These are phyloP conservation scores for Microtus ochrogaster DNA, from an alignment of 2,113 vertebrate species.

Conservation along the genomic window DNA sequence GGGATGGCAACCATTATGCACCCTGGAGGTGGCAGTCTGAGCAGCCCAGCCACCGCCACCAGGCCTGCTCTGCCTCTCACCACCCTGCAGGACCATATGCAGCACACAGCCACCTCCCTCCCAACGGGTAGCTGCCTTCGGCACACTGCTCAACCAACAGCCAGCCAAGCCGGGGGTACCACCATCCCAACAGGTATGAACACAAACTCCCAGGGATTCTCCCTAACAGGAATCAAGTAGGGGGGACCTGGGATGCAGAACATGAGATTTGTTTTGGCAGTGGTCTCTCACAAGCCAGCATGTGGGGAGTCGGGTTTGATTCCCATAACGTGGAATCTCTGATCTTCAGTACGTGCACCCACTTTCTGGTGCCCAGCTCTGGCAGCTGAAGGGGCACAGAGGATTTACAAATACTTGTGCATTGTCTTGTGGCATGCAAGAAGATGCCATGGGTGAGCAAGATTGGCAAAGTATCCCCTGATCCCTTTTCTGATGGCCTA, in stretches of 20 bases:
- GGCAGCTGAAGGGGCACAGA: slow-evolving; percentile 77
- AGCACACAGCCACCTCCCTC: slow-evolving; percentile 88
- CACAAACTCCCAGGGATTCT: rapidly evolving
- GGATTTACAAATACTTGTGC: slow-evolving; percentile 82
- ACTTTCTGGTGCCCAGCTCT: slow-evolving; percentile 77
- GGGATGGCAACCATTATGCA: slow-evolving; percentile 86
- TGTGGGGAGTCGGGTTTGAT: slow-evolving; percentile 52
- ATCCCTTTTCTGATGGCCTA: background rate
- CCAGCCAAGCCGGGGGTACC: slow-evolving; percentile 88
- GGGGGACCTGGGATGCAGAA: background rate
- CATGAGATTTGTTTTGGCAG: background rate
- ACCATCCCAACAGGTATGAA: slow-evolving; percentile 92
- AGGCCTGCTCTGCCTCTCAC: slow-evolving; percentile 88
- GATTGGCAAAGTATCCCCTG: background rate
- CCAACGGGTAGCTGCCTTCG: slow-evolving; percentile 92
- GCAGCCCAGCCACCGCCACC: slow-evolving; percentile 83
- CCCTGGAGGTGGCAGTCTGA: slow-evolving; percentile 85
- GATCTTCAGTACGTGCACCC: slow-evolving; percentile 71
- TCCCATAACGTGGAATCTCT: slow-evolving; percentile 72
- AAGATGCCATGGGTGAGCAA: slow-evolving; percentile 69
- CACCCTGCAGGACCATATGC: slow-evolving; percentile 84
- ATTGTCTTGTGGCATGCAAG: slow-evolving; percentile 65
- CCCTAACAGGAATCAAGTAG: rapidly evolving
- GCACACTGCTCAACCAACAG: slow-evolving; percentile 88
- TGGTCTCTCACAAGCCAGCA: background rate